These are phyloP conservation scores for Melanostoma scalare DNA, from an alignment of 2,888 invertebrate species.

Conservation along the genomic window DNA sequence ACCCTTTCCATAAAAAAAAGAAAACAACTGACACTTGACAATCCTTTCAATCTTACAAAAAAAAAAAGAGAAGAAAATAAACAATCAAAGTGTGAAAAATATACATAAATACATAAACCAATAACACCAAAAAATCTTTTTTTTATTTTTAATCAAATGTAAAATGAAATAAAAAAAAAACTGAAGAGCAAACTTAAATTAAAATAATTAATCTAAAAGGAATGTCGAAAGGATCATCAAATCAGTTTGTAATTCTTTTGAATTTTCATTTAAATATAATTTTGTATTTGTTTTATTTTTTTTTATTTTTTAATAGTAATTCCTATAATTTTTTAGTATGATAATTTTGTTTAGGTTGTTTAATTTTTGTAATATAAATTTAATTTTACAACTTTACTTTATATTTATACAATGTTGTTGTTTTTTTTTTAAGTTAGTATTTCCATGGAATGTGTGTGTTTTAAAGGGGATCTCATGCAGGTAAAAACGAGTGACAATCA, in stretches of 20 bases:
- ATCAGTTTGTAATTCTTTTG: slow-evolving; percentile 40
- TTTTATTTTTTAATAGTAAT: slow-evolving; percentile 59
- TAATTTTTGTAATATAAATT: slow-evolving; percentile 55
- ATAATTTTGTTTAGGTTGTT: slow-evolving; percentile 71
- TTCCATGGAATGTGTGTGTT: slow-evolving; percentile 48
- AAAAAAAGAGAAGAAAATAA: slow-evolving; percentile 7
- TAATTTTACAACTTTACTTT: slow-evolving; percentile 56
- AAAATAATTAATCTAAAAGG: slow-evolving; percentile 6
- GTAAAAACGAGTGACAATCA: slow-evolving; percentile 3
- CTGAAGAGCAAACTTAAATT: slow-evolving; percentile 24
- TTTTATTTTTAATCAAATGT: slow-evolving; percentile 27
- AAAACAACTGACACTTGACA: slow-evolving; percentile 55
- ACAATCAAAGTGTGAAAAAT: slow-evolving; percentile 16
- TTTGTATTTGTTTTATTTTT: slow-evolving; percentile 33
- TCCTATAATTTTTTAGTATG: slow-evolving; percentile 71
- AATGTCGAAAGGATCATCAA: slow-evolving; percentile 74
- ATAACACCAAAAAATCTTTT: slow-evolving; percentile 55
- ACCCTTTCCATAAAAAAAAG: slow-evolving; percentile 64
- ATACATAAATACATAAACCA: slow-evolving; percentile 64
- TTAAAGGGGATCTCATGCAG: slow-evolving; percentile 1
- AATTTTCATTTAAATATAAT: slow-evolving; percentile 13
- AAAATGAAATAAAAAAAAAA: slow-evolving; percentile 9
- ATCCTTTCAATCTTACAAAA: slow-evolving; percentile 58
- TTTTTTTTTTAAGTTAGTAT: slow-evolving; percentile 60
- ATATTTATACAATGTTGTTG: slow-evolving; percentile 64